Conservation (phyloP, 2,888 invertebrate species). For the Sphaeridia pumilis region DNA sequence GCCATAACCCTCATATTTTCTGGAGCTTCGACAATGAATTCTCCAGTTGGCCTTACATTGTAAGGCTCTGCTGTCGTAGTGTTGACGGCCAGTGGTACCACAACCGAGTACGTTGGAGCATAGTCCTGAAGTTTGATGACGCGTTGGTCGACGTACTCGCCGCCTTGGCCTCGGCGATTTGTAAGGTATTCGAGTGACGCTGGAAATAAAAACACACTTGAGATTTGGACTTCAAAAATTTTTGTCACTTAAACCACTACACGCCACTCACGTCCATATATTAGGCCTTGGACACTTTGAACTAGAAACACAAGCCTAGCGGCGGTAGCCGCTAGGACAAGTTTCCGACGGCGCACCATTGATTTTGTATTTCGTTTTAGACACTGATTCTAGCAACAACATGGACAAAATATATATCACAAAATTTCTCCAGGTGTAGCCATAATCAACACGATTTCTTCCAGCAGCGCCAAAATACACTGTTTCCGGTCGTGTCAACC, state of each 20-base stretch:
- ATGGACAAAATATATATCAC: too few species aligned
- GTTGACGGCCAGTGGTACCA: slow-evolving; percentile 13
- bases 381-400: background rate
- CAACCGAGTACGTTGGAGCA: slow-evolving; percentile 10
- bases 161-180: background rate
- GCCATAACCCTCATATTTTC: slow-evolving; percentile 29
- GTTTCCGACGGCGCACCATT: background rate
- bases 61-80: slow-evolving; percentile 3
- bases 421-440: too few species aligned
- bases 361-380: background rate
- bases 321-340: too few species aligned
- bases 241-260: background rate
- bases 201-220: too few species aligned
- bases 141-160: background rate
- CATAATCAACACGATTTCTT: too few species aligned
- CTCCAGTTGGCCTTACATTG: slow-evolving; percentile 7
- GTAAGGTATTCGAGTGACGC: slow-evolving; percentile 10
- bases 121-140: slow-evolving; percentile 7
- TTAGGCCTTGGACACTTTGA: background rate
- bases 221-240: too few species aligned
- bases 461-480: too few species aligned
- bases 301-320: too few species aligned
- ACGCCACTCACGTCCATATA: slow-evolving; percentile 5
- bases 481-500: too few species aligned
- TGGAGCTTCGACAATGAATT: slow-evolving; percentile 19